These are phyloP conservation scores for Nyleta sp. DNA, from an alignment of 2,888 invertebrate species.

Conservation along the genomic window DNA sequence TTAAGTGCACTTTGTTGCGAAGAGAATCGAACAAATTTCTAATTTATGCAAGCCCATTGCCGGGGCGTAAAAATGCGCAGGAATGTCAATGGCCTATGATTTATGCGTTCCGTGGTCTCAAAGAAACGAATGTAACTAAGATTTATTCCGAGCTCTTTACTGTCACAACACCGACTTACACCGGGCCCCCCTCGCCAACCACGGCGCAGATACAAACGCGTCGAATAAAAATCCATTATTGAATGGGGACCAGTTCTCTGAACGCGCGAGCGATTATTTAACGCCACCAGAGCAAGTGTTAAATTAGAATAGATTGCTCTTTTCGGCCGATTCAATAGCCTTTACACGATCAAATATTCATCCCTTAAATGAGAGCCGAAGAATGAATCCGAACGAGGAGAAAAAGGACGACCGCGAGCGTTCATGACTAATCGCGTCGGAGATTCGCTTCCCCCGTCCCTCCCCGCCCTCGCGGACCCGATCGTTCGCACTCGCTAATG, in stretches of 20 bases:
- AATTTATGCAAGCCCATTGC: conserved; percentile 1
- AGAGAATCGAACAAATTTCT: background rate
- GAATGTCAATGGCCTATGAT: conserved; percentile 76
- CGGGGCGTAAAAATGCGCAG: conserved; percentile 14
- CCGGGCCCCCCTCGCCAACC: conserved; percentile 62
- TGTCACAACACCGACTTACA: conserved; percentile 78
- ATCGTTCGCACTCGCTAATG: conserved; percentile 24
- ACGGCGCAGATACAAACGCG: conserved; percentile 72
- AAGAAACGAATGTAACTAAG: conserved; percentile 79
- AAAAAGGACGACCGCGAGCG: conserved; percentile 15
- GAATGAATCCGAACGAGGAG: conserved; percentile 23
- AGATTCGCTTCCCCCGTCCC: conserved; percentile 3
- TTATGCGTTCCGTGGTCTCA: conserved; percentile 76
- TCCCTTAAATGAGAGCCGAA: conserved; percentile 43
- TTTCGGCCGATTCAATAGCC: conserved; percentile 62
- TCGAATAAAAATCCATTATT: conserved; percentile 78
- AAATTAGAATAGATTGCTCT: conserved; percentile 79
- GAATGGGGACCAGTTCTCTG: conserved; percentile 76
- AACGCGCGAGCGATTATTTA: conserved; percentile 78
- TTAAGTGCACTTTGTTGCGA: background rate
- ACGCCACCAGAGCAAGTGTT: conserved; percentile 77
- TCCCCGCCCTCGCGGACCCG: background rate
- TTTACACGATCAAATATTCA: conserved; percentile 56
- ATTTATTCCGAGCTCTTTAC: conserved; percentile 80
- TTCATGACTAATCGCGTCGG: conserved; percentile 41